Conservation (phyloP, 2,888 invertebrate genomes). For the Dicyrtoma fusca region DNA sequence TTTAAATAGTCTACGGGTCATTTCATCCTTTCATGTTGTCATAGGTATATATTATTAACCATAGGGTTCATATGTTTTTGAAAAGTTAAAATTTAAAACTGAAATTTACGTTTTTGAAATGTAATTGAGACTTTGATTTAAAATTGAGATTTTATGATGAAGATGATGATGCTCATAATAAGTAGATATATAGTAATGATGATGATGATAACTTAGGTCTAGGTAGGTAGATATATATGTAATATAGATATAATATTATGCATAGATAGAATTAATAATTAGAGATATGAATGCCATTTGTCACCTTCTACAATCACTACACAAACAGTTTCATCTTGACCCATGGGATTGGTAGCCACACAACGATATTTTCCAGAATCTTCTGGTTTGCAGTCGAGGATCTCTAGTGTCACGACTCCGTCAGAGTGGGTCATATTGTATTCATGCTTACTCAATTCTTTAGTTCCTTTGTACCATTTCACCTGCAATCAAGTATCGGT, state of each 20-base stretch:
- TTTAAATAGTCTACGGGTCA: background rate
- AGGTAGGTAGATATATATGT: background rate
- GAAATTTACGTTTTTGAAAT: too few species aligned
- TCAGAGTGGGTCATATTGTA: slow-evolving; percentile 89
- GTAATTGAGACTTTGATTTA: background rate
- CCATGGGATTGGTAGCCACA: slow-evolving; percentile 89
- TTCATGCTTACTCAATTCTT: slow-evolving; percentile 86
- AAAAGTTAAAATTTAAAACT: too few species aligned
- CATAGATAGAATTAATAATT: slow-evolving; percentile 6
- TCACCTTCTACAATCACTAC: slow-evolving; percentile 94
- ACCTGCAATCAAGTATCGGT: too few species aligned
- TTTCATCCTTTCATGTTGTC: background rate
- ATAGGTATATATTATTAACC: background rate
- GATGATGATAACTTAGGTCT: slow-evolving; percentile 4
- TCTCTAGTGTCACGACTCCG: slow-evolving; percentile 97
- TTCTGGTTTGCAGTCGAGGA: slow-evolving; percentile 87
- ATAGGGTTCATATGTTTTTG: too few species aligned
- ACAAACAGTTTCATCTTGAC: slow-evolving; percentile 92
- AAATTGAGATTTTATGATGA: background rate
- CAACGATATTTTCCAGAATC: slow-evolving; percentile 97
- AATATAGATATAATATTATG: background rate
- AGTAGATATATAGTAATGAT: too few species aligned
- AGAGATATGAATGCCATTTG: slow-evolving; percentile 52
- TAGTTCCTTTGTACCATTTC: slow-evolving; percentile 79
- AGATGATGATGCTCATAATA: background rate